A percentile compares a stretch with the other conserved stretches of the same genome.
These are phyloP conservation scores for Drosophila mayaguana DNA, from an alignment of 2,888 invertebrate species.

Conservation along the genomic window DNA sequence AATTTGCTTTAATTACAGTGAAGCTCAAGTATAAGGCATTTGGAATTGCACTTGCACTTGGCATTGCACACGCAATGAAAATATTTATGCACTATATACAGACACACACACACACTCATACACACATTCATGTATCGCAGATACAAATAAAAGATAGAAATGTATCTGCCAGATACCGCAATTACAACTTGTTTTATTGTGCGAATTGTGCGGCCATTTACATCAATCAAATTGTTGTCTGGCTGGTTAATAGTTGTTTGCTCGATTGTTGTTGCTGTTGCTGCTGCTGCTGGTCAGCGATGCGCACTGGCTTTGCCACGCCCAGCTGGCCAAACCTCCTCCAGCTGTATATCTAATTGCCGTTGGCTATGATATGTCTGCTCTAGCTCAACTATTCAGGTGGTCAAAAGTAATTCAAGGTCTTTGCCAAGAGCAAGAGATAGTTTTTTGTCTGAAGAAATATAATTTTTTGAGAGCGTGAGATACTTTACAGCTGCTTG, in stretches of 20 bases:
- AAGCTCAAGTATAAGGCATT: constrained; percentile 37
- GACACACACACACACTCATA: background rate
- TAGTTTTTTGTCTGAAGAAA: background rate
- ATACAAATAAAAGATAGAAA: constrained; percentile 51
- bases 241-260: constrained; percentile 13
- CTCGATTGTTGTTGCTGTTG: constrained; percentile 11
- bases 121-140: constrained; percentile 6
- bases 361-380: constrained; percentile 9
- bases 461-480: background rate
- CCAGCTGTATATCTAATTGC: constrained; percentile 12
- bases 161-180: constrained; percentile 62
- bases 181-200: constrained; percentile 74
- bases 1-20: constrained; percentile 66
- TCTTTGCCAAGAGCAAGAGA: constrained; percentile 4
- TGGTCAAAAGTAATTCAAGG: constrained; percentile 8
- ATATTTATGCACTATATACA: constrained; percentile 16
- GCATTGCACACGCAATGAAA: constrained; percentile 57
- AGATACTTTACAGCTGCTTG: background rate
- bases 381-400: constrained; percentile 4
- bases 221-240: constrained; percentile 67
- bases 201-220: constrained; percentile 72
- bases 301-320: constrained; percentile 40
- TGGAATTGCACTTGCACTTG: constrained; percentile 44
- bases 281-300: constrained; percentile 42
- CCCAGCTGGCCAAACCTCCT: constrained; percentile 21